A percentile compares a stretch with the other conserved stretches of the same genome.
phyloP scores from a whole-genome alignment of 2,113 vertebrate genomes.

The Genyomyrus donnyi region DNA sequence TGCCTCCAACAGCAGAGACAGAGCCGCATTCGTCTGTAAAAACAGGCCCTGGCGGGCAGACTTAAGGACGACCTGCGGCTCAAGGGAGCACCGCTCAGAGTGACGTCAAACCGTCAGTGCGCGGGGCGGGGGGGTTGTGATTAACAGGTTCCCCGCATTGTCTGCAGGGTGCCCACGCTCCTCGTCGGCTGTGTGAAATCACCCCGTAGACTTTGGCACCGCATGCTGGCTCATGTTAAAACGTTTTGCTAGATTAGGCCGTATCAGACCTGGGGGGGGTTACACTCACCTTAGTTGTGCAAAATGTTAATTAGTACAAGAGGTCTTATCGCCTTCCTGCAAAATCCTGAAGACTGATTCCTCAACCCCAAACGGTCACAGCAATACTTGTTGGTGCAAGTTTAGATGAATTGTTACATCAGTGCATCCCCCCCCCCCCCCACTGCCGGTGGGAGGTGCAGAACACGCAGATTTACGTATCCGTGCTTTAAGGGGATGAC shows the following conservation, averaged over 20 bases:
- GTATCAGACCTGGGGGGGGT: background rate
- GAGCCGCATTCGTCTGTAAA: background rate
- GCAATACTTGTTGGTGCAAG: background rate
- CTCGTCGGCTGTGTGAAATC: background rate
- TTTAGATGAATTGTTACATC: background rate
- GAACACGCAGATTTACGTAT: background rate
- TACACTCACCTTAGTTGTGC: background rate
- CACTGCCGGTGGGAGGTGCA: background rate
- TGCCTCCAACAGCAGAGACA: background rate
- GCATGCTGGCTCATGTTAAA: background rate
- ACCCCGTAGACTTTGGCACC: background rate
- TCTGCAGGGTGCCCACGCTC: background rate
- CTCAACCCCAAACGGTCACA: background rate
- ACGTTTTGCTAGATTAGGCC: background rate
- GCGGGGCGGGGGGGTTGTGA: background rate
- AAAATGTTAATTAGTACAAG: slow-evolving; percentile 1
- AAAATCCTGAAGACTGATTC: background rate
- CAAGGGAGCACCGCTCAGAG: background rate
- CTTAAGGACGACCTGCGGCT: background rate
- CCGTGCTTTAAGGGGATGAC: background rate
- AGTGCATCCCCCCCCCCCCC: background rate
- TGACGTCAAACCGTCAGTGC: background rate
- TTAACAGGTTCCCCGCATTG: background rate
- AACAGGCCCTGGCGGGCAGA: background rate
- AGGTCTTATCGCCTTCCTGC: background rate